These are phyloP conservation scores for Theretra japonica DNA, from an alignment of 2,888 invertebrate species.

Conservation along the genomic window DNA sequence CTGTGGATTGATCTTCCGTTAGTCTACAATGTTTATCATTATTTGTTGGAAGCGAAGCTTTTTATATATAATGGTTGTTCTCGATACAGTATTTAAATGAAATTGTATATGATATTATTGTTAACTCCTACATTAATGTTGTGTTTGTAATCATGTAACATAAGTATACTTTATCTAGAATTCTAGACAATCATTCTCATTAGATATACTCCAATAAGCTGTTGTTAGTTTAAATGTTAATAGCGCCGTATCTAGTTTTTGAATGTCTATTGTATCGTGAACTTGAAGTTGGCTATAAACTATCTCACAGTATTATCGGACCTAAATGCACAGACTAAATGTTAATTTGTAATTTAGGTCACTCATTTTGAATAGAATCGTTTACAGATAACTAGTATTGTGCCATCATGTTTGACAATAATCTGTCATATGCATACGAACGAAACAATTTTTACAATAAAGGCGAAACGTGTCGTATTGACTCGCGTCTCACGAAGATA, in stretches of 20 bases:
- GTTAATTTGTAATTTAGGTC: neutral
- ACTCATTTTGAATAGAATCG: neutral
- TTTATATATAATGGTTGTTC: constrained; percentile 2
- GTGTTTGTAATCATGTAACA: neutral
- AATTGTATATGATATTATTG: neutral
- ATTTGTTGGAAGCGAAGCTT: neutral
- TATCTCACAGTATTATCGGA: constrained; percentile 14
- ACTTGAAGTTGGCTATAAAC: neutral
- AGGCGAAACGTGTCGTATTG: constrained; percentile 38
- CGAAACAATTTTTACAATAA: constrained; percentile 31
- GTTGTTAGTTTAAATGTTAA: constrained; percentile 9
- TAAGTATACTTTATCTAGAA: neutral
- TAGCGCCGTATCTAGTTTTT: constrained; percentile 12
- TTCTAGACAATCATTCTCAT: constrained; percentile 1
- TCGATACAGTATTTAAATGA: neutral
- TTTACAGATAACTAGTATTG: constrained; percentile 14
- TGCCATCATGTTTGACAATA: constrained; percentile 27
- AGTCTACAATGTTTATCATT: neutral
- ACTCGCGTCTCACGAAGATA: constrained; percentile 44
- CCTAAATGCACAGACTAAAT: too few relatives aligned
- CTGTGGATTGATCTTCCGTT: neutral
- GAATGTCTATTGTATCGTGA: constrained; percentile 21
- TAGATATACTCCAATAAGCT: neutral
- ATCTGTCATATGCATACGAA: constrained; percentile 3
- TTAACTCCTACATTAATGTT: neutral